Conservation (phyloP, 1,140 invertebrate species). For the Drosophila navojoa region DNA sequence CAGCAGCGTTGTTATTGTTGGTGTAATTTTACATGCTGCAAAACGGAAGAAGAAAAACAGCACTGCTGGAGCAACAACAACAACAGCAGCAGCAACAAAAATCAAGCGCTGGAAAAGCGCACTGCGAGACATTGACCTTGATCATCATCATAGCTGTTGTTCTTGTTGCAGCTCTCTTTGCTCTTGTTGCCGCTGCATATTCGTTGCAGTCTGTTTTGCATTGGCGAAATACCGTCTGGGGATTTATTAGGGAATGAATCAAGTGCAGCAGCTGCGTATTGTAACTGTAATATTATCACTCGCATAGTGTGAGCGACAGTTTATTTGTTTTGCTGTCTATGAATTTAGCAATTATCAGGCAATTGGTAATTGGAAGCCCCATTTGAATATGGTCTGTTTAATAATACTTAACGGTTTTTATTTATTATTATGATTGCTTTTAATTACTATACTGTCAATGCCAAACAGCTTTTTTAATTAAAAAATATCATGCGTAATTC, state of each 20-base stretch:
- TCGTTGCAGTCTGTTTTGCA: slow-evolving; percentile 13
- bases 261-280: slow-evolving; percentile 30
- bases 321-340: slow-evolving; percentile 8
- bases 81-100: slow-evolving; percentile 31
- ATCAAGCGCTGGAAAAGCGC: slow-evolving; percentile 55
- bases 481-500: slow-evolving; percentile 19
- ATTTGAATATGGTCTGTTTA: background rate
- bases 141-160: slow-evolving; percentile 55
- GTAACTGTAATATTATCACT: slow-evolving; percentile 7
- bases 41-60: slow-evolving; percentile 58
- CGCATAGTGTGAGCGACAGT: background rate
- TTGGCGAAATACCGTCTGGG: slow-evolving; percentile 15
- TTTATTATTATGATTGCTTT: slow-evolving; percentile 1
- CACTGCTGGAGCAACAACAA: slow-evolving; percentile 23
- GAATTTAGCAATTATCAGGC: slow-evolving; percentile 23
- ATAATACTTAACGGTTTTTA: background rate
- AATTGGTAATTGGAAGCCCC: slow-evolving; percentile 8
- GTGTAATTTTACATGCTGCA: slow-evolving; percentile 70
- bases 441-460: slow-evolving; percentile 19
- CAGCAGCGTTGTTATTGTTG: slow-evolving; percentile 37
- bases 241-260: slow-evolving; percentile 26
- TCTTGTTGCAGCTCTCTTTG: slow-evolving; percentile 32
- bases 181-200: slow-evolving; percentile 32
- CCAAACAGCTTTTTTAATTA: slow-evolving; percentile 24
- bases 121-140: slow-evolving; percentile 78